A percentile compares a stretch with the other conserved stretches of the same genome.
Conservation (phyloP, 2,797 vertebrate genomes). For the Gorsachius magnificus region DNA sequence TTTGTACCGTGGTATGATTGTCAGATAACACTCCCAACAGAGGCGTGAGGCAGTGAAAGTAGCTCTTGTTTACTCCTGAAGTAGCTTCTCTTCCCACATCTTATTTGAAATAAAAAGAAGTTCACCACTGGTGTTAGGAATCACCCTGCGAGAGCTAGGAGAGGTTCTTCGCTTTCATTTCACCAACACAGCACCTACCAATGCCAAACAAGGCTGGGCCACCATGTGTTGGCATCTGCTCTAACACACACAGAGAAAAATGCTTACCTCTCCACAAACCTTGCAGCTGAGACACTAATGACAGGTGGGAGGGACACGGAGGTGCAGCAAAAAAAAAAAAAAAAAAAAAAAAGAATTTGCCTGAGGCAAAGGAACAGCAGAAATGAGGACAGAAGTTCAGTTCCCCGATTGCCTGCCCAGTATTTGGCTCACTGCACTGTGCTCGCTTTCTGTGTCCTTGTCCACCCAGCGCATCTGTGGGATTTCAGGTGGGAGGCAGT, state of each 20-base stretch:
- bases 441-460: not conserved
- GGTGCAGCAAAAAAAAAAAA: fast-evolving
- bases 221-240: not conserved
- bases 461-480: not conserved
- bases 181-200: not conserved
- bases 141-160: not conserved
- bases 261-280: not conserved
- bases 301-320: not conserved
- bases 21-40: not conserved
- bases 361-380: not conserved
- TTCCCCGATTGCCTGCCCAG: not conserved
- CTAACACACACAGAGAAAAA: not conserved
- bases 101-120: not conserved
- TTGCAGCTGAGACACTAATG: not conserved
- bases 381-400: not conserved
- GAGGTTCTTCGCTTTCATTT: not conserved
- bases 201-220: not conserved
- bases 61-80: not conserved
- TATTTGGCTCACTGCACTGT: fast-evolving
- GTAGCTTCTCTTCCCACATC: not conserved
- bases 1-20: not conserved
- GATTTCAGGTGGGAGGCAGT: not conserved
- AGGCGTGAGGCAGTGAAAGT: not conserved
- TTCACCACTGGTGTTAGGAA: not conserved
- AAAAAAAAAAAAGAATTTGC: not conserved